Conservation (phyloP, 1,140 invertebrate genomes). For the Dreissena polymorpha region DNA sequence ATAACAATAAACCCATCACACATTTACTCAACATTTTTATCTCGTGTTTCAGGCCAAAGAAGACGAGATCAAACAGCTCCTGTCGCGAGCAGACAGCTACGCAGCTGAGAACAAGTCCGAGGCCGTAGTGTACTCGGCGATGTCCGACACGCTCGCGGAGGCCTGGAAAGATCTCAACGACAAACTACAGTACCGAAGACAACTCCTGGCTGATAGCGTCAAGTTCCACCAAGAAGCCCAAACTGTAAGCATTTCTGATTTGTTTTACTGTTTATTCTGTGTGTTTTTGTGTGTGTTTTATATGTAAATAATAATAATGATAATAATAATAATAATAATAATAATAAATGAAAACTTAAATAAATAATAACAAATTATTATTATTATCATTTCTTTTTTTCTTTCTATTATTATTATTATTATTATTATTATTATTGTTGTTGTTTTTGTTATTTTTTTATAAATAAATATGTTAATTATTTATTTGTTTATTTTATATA, state of each 20-base stretch:
- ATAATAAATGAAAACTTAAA: no score
- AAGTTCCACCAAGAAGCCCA: constrained; percentile 79
- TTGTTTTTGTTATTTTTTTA: no score
- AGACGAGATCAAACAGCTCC: constrained; percentile 93
- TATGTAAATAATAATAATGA: no score
- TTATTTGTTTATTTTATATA: no score
- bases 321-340: no score
- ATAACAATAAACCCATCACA: no score
- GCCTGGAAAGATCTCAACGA: constrained; percentile 94
- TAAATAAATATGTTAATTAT: no score
- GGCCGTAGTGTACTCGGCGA: constrained; percentile 90
- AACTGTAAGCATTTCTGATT: constrained; percentile 68
- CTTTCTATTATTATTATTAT: no score
- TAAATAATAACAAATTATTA: no score
- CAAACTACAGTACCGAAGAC: constrained; percentile 88
- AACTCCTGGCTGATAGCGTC: constrained; percentile 86
- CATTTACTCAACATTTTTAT: no score
- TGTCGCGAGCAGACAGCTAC: constrained; percentile 91
- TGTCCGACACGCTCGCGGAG: constrained; percentile 92
- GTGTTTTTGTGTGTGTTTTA: neutral
- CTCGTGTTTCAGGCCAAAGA: constrained; percentile 87
- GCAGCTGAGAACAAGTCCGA: constrained; percentile 85
- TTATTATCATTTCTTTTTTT: no score
- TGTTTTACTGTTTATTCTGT: neutral
- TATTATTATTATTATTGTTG: no score